phyloP scores from a whole-genome alignment of 2,797 vertebrate genomes.

The Menidia menidia region DNA sequence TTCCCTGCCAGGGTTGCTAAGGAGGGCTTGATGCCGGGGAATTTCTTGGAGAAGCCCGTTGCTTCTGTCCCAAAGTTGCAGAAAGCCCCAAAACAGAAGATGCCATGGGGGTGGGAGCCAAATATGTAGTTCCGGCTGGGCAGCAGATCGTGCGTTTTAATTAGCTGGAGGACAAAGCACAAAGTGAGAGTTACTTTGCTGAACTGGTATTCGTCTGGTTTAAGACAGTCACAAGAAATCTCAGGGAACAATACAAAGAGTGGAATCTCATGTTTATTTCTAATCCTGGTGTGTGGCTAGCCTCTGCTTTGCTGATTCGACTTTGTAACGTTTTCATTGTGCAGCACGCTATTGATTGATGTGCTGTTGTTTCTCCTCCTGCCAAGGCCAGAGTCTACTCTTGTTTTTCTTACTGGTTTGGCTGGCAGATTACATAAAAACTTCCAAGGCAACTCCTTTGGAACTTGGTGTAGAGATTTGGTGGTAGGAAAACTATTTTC shows the following conservation, averaged over 20 bases:
- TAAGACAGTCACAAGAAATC: not conserved
- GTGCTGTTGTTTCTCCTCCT: conserved; percentile 2
- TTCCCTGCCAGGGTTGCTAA: conserved; percentile 95
- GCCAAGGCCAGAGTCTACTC: not conserved
- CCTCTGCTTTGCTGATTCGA: not conserved
- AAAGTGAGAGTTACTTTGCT: conserved; percentile 28
- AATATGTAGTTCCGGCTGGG: conserved; percentile 97
- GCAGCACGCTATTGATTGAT: not conserved
- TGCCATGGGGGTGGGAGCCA: conserved; percentile 96
- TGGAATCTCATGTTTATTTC: not conserved
- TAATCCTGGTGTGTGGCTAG: not conserved
- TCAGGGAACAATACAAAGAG: too few relatives aligned
- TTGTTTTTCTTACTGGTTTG: not conserved
- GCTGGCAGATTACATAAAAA: not conserved
- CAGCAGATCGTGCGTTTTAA: conserved; percentile 94
- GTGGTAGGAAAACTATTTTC: not conserved
- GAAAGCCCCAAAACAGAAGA: conserved; percentile 95
- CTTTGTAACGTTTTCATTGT: not conserved
- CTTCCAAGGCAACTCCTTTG: not conserved
- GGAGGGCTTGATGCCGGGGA: conserved; percentile 93
- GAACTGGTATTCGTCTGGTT: not conserved
- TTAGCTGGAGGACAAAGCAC: conserved; percentile 83
- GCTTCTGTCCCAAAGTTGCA: conserved; percentile 98
- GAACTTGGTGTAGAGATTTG: not conserved
- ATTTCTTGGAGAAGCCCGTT: conserved; percentile 93